phyloP scores from a whole-genome alignment of 1,140 invertebrate genomes.

The Diorhabda elongata region DNA sequence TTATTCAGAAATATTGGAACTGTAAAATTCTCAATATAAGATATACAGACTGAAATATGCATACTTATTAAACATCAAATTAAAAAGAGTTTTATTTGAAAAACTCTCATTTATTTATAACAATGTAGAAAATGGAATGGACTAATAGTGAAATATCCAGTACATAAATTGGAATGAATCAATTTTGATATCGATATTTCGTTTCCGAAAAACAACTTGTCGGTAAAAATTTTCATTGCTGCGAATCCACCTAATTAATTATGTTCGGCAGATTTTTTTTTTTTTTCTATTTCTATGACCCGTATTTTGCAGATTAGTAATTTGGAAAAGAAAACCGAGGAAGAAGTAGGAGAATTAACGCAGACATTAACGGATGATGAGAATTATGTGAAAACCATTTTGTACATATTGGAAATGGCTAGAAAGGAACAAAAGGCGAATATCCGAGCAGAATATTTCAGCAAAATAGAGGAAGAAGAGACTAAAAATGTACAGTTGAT shows the following conservation, averaged over 20 bases:
- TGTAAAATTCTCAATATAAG: too few species aligned
- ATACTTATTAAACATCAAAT: too few species aligned
- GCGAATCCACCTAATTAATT: not conserved
- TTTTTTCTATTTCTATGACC: not conserved
- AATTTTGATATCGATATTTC: too few species aligned
- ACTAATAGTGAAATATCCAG: too few species aligned
- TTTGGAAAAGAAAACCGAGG: not conserved
- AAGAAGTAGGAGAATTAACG: conserved; percentile 21
- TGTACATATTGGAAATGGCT: conserved; percentile 33
- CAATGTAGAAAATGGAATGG: too few species aligned
- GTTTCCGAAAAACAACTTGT: too few species aligned
- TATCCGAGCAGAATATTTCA: conserved; percentile 36
- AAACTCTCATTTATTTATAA: too few species aligned
- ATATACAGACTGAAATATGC: too few species aligned
- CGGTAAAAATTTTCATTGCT: too few species aligned
- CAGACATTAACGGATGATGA: conserved; percentile 29
- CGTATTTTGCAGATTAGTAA: conserved; percentile 7
- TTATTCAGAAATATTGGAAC: too few species aligned
- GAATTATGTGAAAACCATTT: conserved; percentile 38
- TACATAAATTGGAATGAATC: too few species aligned
- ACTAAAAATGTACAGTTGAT: conserved; percentile 31
- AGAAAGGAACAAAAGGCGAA: conserved; percentile 32
- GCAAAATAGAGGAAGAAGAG: conserved; percentile 35
- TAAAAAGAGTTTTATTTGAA: too few species aligned
- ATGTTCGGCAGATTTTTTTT: not conserved